Evolutionary conservation across 2,113 vertebrate genomes (phyloP).

Genomic region (Chionodraco myersi): DNA sequence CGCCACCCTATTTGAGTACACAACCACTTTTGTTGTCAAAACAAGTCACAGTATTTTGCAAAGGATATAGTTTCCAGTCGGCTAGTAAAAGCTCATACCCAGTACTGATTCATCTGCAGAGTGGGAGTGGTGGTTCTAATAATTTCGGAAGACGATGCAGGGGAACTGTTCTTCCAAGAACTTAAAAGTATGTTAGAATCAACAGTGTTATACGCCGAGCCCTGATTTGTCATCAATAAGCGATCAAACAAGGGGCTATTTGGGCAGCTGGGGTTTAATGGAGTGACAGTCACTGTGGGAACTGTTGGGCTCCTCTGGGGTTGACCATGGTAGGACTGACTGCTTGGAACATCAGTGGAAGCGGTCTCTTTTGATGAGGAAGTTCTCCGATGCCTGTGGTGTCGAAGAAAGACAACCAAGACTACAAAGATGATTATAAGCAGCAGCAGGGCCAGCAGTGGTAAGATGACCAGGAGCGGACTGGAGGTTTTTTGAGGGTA

Average conservation of each 20-base stretch:
- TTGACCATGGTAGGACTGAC: conserved; percentile 57
- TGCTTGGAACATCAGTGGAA: conserved; percentile 28
- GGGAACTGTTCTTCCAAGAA: conserved; percentile 82
- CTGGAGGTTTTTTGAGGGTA: conserved; percentile 77
- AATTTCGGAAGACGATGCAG: conserved; percentile 81
- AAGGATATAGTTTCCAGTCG: background rate
- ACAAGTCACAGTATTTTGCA: conserved; percentile 1
- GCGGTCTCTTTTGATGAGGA: conserved; percentile 56
- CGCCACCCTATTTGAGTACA: background rate
- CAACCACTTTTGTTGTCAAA: conserved; percentile 12
- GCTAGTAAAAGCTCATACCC: conserved; percentile 85
- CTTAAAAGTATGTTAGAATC: conserved; percentile 75
- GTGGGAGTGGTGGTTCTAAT: conserved; percentile 85
- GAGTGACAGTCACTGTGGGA: conserved; percentile 89
- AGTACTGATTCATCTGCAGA: conserved; percentile 90
- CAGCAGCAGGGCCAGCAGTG: conserved; percentile 84
- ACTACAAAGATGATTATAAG: conserved; percentile 79
- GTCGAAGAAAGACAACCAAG: conserved; percentile 80
- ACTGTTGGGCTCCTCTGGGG: conserved; percentile 81
- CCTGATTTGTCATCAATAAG: conserved; percentile 52
- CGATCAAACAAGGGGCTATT: conserved; percentile 64
- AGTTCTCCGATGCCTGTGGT: conserved; percentile 80
- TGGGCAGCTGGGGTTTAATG: conserved; percentile 75
- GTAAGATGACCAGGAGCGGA: conserved; percentile 83
- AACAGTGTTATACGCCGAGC: conserved; percentile 33